Evolutionary conservation across 2,888 invertebrate genomes (phyloP), one percentile per base, ranked within the genome.

Genomic region (Athripsodes cinereus): DNA sequence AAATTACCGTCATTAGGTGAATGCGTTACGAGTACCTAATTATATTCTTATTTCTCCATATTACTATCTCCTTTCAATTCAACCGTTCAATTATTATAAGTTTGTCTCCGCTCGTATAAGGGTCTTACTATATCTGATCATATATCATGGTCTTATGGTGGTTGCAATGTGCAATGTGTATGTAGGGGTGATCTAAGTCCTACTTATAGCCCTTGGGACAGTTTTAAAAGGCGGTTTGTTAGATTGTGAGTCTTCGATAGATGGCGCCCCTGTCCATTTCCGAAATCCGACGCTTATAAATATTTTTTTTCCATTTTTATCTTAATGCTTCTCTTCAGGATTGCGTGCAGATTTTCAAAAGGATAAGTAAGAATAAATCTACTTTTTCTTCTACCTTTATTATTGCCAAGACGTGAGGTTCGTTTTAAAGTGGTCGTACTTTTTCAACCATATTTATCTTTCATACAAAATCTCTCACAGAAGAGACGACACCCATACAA

Each of bases 241-340:
- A 58, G 61, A 61, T 61, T 61, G 61, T 51, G 58, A 51, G 57
- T 26, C n/a, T n/a, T n/a, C 58, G 54, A 53, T 59, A 50, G 54
- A 55, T 57, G 53, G 54, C 53, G 50, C 57, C 51, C 50, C 52
- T 49, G 52, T 54, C 60, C 60, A 51, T 53, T 31, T 34, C 44
- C 48, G 52, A 53, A 22, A 31, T 49, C 49, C 55, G 40, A 48
- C 26, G 51, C 58, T 52, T 54, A 58, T 40, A 40, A 40, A 40
- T 40, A 56, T 56, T 55, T 58, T 58, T 58, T 55, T 34, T 31
- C 51, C 48, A n/a, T 40, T 40, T 58, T 58, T 61, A 61, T 61
- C 61, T 61, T 58, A 61, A 59, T 56, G 56, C 53, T 44, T 57
- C 46, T 20, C 52, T 26, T 13, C n/a, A 3, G 40, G 40, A 40